Evolutionary conservation across 2,113 vertebrate genomes (phyloP), one percentile per base, ranked within the genome.

Genomic region (Pelodiscus sinensis): DNA sequence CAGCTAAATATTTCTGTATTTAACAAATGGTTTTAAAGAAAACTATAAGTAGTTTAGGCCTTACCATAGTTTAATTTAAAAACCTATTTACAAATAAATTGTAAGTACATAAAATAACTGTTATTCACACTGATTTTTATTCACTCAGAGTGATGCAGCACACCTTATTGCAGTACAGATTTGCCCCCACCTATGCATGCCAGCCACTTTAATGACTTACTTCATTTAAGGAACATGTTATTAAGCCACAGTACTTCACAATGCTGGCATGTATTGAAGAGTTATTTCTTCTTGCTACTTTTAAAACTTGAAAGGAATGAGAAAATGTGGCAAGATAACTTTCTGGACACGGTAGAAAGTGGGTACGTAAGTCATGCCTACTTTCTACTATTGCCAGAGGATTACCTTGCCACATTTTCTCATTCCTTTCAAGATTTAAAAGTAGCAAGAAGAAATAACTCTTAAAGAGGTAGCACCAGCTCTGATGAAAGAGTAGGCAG

Each of bases 151-250:
- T 3, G 85, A 81, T 44, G 27, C 52, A 35, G 58, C 0, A 4
- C 7, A 0, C 56, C 57, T 56, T 77, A 4, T 6, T 10, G 52
- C 65, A 57, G 84, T 31, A 44, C 75, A 6, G 44, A 62, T 3
- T 1, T 0, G 3, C 54, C 65, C n/a, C 31, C 44, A 4, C 18
- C 7, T 68, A 27, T 44, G 79, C 81, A 75, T 51, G 57, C 9
- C 4, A 52, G 1, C 3, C 0, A 56, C 3, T 15, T 79, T 13
- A 38, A 14, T 22, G 52, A 0, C 56, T 13, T 2, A 2, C 0
- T 1, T 1, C 3, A 1, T 15, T 6, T 0, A 0, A 81, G 21
- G 2, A 0, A 2, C 25, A 25, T 25, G 52, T 44, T 44, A 44
- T 44, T 44, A 44, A 7, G 0, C 16, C 25, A 19, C 22, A 24